Percentiles rank a stretch among this genome's conserved stretches.
Conservation (phyloP, 2,888 invertebrate species). For the Rotaria sp. region DNA sequence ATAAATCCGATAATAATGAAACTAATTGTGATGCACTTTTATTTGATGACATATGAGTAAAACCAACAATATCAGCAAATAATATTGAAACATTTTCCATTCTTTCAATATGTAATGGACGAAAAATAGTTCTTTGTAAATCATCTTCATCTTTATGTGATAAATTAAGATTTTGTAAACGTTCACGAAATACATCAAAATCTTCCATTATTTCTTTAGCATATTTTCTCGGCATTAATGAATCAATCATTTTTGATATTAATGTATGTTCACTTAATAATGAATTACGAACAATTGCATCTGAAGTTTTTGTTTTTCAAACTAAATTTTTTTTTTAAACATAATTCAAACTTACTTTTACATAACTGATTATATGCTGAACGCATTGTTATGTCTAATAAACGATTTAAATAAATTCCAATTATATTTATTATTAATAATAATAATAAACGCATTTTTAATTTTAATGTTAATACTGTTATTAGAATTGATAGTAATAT, state of each 20-base stretch:
- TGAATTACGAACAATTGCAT: not conserved
- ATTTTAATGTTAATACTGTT: not conserved
- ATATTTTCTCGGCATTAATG: slow-evolving; percentile 20
- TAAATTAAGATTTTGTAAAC: not conserved
- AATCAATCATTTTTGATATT: slow-evolving; percentile 29
- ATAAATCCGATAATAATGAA: slow-evolving; percentile 84
- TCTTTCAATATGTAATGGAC: slow-evolving; percentile 37
- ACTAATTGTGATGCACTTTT: slow-evolving; percentile 92
- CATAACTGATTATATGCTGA: not conserved
- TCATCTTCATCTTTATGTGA: not conserved
- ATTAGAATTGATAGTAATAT: not conserved
- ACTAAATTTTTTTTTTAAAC: not conserved
- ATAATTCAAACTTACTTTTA: not conserved
- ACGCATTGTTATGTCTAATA: not conserved
- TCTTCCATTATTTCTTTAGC: not conserved
- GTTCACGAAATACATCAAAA: slow-evolving; percentile 23
- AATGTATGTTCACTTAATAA: slow-evolving; percentile 1
- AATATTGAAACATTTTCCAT: slow-evolving; percentile 75
- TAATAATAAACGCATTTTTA: not conserved
- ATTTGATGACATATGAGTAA: slow-evolving; percentile 90
- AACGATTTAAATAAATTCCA: not conserved
- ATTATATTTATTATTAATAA: not conserved
- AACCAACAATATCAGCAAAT: slow-evolving; percentile 94
- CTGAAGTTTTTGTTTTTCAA: not conserved
- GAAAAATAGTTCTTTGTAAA: not conserved